These are phyloP conservation scores for Volucella inanis DNA, from an alignment of 2,888 invertebrate species.

Conservation along the genomic window DNA sequence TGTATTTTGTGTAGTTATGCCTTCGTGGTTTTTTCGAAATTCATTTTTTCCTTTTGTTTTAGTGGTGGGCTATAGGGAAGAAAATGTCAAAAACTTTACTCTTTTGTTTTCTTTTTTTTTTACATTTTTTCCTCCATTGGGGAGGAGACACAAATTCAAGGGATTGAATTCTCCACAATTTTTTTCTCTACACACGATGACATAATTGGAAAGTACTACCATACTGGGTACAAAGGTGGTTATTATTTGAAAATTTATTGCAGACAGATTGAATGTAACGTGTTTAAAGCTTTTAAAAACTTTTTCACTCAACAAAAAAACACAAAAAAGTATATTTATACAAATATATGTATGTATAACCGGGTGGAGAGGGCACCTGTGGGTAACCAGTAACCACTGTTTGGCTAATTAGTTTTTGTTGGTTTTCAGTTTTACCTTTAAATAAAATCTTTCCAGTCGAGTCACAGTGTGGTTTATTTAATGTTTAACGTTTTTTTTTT, in stretches of 20 bases:
- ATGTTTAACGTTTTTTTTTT: background rate
- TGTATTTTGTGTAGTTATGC: conserved; percentile 16
- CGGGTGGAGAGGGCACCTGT: background rate
- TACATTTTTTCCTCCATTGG: background rate
- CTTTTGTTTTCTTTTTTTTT: background rate
- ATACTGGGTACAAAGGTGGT: conserved; percentile 22
- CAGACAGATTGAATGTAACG: conserved; percentile 50
- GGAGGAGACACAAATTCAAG: conserved; percentile 11
- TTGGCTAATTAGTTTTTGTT: conserved; percentile 7
- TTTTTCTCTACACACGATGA: conserved; percentile 47
- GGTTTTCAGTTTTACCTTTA: background rate
- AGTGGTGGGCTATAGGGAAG: conserved; percentile 48
- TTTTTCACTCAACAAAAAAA: background rate
- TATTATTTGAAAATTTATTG: conserved; percentile 56
- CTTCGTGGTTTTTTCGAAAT: conserved; percentile 3
- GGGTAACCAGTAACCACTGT: background rate
- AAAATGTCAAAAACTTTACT: conserved; percentile 51
- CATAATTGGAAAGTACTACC: conserved; percentile 49
- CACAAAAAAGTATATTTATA: no score
- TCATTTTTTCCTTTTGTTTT: conserved; percentile 7
- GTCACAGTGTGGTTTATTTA: background rate
- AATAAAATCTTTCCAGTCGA: background rate
- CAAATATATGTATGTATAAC: no score
- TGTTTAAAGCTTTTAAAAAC: conserved; percentile 28
- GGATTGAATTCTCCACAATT: conserved; percentile 4